phyloP scores from a whole-genome alignment of 1,140 invertebrate genomes.

The Lucilia cuprina region DNA sequence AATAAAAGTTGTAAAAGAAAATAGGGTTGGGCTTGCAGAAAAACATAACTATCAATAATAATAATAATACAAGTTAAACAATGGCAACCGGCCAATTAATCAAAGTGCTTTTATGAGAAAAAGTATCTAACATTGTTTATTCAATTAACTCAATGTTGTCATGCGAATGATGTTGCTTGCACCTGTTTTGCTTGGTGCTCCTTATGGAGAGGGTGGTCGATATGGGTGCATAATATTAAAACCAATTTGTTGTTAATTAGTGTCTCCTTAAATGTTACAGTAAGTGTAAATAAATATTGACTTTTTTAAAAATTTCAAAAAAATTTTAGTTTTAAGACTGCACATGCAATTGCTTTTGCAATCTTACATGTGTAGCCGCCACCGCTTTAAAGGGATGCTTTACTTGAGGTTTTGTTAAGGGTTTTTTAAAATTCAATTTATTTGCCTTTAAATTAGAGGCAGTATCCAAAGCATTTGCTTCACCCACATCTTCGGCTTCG shows the following conservation, averaged over 20 bases:
- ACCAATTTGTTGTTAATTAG: neutral
- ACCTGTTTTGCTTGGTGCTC: slow-evolving; percentile 18
- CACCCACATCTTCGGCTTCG: slow-evolving; percentile 49
- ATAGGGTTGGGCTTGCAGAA: no score
- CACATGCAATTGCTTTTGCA: slow-evolving; percentile 59
- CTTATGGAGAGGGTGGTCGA: neutral
- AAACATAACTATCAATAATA: neutral
- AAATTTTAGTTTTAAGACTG: slow-evolving; percentile 42
- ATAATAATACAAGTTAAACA: neutral
- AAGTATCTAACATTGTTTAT: neutral
- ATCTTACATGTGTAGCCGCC: slow-evolving; percentile 55
- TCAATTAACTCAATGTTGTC: neutral
- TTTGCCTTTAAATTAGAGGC: slow-evolving; percentile 15
- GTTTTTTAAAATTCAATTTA: slow-evolving; percentile 29
- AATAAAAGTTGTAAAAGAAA: no score
- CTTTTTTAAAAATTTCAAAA: slow-evolving; percentile 3
- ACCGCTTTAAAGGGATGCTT: slow-evolving; percentile 59
- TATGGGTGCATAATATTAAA: neutral
- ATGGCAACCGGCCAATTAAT: neutral
- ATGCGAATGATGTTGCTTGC: neutral
- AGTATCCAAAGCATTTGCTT: slow-evolving; percentile 18
- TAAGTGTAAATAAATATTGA: slow-evolving; percentile 8
- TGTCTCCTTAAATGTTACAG: neutral
- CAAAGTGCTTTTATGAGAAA: neutral
- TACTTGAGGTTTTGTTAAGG: slow-evolving; percentile 36